phyloP scores from a whole-genome alignment of 2,797 vertebrate species.

The Anguilla obscura region DNA sequence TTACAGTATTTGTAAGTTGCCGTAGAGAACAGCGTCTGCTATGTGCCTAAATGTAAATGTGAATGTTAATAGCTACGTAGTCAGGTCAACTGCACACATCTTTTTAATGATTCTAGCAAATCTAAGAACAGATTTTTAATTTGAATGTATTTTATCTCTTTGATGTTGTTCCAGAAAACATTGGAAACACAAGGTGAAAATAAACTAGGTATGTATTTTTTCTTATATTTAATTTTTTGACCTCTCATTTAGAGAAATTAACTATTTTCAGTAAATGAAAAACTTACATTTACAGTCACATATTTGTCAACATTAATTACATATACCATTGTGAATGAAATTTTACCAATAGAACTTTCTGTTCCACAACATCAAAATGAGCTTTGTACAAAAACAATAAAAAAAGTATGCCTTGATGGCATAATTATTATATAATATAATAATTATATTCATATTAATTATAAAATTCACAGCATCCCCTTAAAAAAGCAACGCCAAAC shows the following conservation, averaged over 20 bases:
- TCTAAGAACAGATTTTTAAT: background rate
- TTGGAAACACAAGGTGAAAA: constrained; percentile 9
- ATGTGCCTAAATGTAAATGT: background rate
- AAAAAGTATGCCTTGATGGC: background rate
- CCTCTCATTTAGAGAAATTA: background rate
- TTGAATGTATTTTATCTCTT: background rate
- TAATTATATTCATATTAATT: background rate
- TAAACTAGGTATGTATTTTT: constrained; percentile 2
- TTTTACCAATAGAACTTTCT: background rate
- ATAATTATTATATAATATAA: background rate
- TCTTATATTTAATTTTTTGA: background rate
- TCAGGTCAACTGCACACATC: background rate
- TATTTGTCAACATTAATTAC: background rate
- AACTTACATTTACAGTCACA: background rate
- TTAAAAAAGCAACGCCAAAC: background rate
- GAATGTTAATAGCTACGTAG: background rate
- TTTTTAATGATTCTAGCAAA: background rate
- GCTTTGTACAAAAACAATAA: background rate
- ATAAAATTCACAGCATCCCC: background rate
- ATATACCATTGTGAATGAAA: background rate
- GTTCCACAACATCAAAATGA: background rate
- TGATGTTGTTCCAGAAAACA: constrained; percentile 3
- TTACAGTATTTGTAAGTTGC: background rate
- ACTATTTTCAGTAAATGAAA: background rate
- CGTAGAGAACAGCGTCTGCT: background rate